Base-by-base conservation (phyloP, 2,797 vertebrate species). In the Rhadinocentrus ornatus region DNA sequence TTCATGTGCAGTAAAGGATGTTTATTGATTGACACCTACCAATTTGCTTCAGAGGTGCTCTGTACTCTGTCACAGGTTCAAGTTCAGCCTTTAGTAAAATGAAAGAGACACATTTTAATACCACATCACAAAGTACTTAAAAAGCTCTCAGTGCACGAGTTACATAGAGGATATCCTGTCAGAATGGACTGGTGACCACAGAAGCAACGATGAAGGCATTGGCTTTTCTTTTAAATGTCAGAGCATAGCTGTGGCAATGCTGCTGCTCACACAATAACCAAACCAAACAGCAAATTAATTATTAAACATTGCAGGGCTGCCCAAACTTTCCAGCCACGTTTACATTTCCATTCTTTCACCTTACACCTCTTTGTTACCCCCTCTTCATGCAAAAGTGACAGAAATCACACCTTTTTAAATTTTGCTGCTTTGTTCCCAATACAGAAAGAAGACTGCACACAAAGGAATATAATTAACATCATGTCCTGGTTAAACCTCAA, bases 11-110 rank as follows among this genome's bases (percentile, higher is more conserved):
- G 7, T 34, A 22, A n/a, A 6, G 29, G 3, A 2, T 69, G 16
- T 46, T 46, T 13, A 39, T 37, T n/a, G 11, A 9, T 37, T 31
- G 27, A 44, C 26, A 83, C 96, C 94, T 88, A 97, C 97, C 95
- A 61, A 93, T 93, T 89, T 95, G 95, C 87, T 93, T 96, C 78
- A 94, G 86, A 24, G 91, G 41, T 66, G 81, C 60, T 5, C 59
- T 80, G 65, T 77, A 77, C 34, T 87, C 68, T 15, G 55, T 70
- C 37, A n/a, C 35, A 1, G 37, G n/a, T 27, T 62, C 9, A 50
- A 20, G 29, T 58, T 74, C 4, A 68, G 18, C 69, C 83, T 91
- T 74, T 62, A 91, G 79, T 7, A 24, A 86, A 80, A 88, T 34
- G 59, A 80, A 80, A 85, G 29, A 83, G 76, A 81, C 9, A 73